A percentile compares a stretch with the other conserved stretches of the same genome.
These are phyloP conservation scores for Oenanthe oenanthe DNA, from an alignment of 2,113 vertebrate species.

Conservation along the genomic window DNA sequence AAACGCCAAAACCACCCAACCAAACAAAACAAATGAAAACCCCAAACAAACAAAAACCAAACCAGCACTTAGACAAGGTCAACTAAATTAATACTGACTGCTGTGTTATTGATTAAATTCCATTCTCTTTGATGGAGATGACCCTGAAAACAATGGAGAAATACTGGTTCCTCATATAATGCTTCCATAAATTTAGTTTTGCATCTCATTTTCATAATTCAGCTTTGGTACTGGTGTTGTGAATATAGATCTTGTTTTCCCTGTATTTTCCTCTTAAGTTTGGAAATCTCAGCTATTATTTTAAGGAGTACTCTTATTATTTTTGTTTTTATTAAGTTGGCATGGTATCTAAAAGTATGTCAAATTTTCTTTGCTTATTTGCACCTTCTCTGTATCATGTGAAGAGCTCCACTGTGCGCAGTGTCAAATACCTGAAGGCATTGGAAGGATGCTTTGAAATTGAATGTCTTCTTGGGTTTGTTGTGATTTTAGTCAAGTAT, in stretches of 20 bases:
- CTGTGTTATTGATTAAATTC: not conserved
- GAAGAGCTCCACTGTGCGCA: not conserved
- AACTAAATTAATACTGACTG: not conserved
- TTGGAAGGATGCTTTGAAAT: not conserved
- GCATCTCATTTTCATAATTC: not conserved
- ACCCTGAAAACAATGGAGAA: not conserved
- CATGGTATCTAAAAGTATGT: not conserved
- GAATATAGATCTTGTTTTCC: not conserved
- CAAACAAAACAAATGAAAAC: not conserved
- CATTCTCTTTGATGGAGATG: not conserved
- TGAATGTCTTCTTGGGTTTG: not conserved
- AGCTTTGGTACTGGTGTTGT: not conserved
- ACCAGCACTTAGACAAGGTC: not conserved
- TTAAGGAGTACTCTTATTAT: not conserved
- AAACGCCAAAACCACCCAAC: not conserved
- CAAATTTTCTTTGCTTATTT: not conserved
- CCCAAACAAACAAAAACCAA: not conserved
- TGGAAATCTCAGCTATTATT: constrained; percentile 9
- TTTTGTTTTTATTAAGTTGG: not conserved
- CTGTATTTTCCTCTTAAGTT: not conserved
- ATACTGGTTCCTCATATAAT: not conserved
- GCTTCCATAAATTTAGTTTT: not conserved
- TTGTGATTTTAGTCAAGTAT: not conserved
- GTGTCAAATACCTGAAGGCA: not conserved
- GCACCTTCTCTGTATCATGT: not conserved